A percentile compares a stretch with the other conserved stretches of the same genome.
phyloP scores from a whole-genome alignment of 2,888 invertebrate species.

The Lomographa bimaculata region DNA sequence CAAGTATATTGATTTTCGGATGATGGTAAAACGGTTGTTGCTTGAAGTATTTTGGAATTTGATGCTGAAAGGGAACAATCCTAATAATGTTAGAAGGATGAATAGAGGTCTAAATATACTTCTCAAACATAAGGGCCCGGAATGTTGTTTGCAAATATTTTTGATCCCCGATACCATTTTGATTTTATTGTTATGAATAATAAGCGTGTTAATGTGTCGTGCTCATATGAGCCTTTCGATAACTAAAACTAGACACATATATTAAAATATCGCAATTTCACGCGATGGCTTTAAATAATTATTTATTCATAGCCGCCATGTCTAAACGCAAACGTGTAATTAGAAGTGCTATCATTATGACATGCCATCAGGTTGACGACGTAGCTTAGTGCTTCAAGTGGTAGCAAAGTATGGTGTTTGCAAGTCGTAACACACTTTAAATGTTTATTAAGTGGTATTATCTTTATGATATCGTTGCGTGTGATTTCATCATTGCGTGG shows the following conservation, averaged over 20 bases:
- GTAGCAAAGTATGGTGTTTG: slow-evolving; percentile 15
- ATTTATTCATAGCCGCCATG: slow-evolving; percentile 35
- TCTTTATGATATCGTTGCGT: too few species aligned
- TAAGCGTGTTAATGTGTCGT: too few species aligned
- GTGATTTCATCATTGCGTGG: too few species aligned
- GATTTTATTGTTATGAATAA: too few species aligned
- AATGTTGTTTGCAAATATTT: slow-evolving; percentile 26
- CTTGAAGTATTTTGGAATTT: slow-evolving; percentile 38
- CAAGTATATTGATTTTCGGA: slow-evolving; percentile 54
- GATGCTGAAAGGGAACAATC: slow-evolving; percentile 53
- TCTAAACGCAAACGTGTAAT: slow-evolving; percentile 29
- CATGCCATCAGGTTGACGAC: slow-evolving; percentile 30
- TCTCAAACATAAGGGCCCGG: slow-evolving; percentile 27
- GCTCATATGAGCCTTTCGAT: too few species aligned
- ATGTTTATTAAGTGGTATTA: too few species aligned
- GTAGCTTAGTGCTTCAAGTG: slow-evolving; percentile 23
- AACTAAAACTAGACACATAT: slow-evolving; percentile 13
- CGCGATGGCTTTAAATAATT: slow-evolving; percentile 27
- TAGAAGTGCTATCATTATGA: slow-evolving; percentile 28
- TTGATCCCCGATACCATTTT: slow-evolving; percentile 37
- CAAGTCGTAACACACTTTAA: neutral
- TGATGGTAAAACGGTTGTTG: slow-evolving; percentile 39
- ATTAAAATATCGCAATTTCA: slow-evolving; percentile 20
- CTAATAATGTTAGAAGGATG: slow-evolving; percentile 41
- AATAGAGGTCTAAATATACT: slow-evolving; percentile 50